These are phyloP conservation scores for Aegotheles bennettii DNA, from an alignment of 2,113 vertebrate genomes.

Conservation along the genomic window DNA sequence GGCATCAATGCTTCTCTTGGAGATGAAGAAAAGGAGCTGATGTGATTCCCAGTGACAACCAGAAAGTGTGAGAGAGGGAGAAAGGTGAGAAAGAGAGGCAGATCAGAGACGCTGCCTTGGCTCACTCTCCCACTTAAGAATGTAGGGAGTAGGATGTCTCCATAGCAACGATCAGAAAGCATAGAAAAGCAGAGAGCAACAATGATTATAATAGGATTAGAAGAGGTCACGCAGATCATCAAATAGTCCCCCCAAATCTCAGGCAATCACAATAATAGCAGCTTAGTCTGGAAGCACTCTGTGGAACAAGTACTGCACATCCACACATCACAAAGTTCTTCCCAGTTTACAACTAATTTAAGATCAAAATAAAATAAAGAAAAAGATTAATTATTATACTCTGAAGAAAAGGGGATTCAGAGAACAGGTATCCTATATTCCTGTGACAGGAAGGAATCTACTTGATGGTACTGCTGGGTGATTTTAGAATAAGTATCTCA, in stretches of 20 bases:
- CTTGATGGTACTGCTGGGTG: not conserved
- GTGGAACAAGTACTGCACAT: not conserved
- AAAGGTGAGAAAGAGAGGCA: constrained; percentile 43
- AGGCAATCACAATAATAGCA: not conserved
- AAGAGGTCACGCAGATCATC: constrained; percentile 45
- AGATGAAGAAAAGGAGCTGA: constrained; percentile 35
- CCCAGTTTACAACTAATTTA: not conserved
- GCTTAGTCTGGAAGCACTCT: not conserved
- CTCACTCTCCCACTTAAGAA: constrained; percentile 21
- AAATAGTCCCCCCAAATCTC: constrained; percentile 24
- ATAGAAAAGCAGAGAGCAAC: constrained; percentile 46
- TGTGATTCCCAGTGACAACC: not conserved
- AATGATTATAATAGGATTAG: constrained; percentile 54
- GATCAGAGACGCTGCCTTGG: not conserved
- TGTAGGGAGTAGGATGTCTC: constrained; percentile 22
- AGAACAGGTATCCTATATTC: not conserved
- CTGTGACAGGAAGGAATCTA: not conserved
- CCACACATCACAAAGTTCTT: not conserved
- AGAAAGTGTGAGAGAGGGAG: constrained; percentile 32
- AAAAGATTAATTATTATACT: not conserved
- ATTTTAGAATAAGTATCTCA: not conserved
- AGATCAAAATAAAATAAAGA: not conserved
- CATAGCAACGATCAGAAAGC: constrained; percentile 48
- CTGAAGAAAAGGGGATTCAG: not conserved
- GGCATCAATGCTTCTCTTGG: not conserved